phyloP scores from a whole-genome alignment of 2,113 vertebrate species.

The Henicopernis longicauda region DNA sequence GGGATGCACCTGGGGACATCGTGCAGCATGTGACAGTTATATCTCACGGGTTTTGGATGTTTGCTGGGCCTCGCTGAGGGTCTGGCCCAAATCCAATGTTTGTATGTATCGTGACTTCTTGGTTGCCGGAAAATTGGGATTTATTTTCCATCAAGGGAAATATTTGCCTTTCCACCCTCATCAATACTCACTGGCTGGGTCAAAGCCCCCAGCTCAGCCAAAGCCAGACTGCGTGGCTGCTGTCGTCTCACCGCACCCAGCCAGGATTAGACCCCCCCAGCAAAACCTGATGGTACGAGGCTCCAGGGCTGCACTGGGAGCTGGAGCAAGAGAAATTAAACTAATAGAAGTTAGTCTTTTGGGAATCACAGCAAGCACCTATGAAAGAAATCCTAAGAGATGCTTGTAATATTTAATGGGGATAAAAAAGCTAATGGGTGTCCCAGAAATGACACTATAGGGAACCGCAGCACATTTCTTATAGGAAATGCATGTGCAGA shows the following conservation, averaged over 20 bases:
- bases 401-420: neutral
- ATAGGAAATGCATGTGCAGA: neutral
- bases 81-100: neutral
- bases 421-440: neutral
- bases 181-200: accelerated
- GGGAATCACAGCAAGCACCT: neutral
- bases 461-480: neutral
- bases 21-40: accelerated
- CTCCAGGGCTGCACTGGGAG: neutral
- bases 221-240: neutral
- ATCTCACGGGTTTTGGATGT: accelerated
- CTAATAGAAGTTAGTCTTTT: neutral
- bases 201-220: neutral
- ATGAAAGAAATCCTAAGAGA: neutral
- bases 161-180: neutral
- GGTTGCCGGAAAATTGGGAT: neutral
- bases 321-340: neutral
- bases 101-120: accelerated
- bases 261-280: neutral
- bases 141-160: neutral
- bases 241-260: neutral
- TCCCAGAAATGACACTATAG: neutral
- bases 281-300: accelerated
- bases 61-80: neutral
- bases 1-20: neutral